phyloP scores from a whole-genome alignment of 2,113 vertebrate genomes.

The Pomatostomus ruficeps region DNA sequence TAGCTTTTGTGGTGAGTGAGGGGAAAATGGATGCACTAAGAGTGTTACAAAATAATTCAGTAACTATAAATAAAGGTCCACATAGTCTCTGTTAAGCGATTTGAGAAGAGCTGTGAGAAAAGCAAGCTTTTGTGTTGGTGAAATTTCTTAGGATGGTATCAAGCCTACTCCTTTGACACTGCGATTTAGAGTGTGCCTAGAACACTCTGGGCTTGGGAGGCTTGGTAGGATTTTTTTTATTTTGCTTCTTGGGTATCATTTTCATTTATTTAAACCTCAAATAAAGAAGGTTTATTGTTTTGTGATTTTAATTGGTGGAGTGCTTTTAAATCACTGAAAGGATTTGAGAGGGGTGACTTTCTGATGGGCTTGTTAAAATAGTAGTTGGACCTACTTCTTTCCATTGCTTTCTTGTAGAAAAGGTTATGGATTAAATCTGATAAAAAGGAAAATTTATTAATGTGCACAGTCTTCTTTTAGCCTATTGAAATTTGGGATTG shows the following conservation, averaged over 20 bases:
- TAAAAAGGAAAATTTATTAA: not conserved
- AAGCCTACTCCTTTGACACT: conserved; percentile 14
- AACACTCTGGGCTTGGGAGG: not conserved
- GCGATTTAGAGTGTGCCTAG: not conserved
- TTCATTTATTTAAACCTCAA: not conserved
- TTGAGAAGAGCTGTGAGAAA: not conserved
- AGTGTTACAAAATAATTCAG: not conserved
- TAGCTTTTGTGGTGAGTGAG: not conserved
- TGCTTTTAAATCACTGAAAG: not conserved
- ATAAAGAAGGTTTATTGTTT: not conserved
- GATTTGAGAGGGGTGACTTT: not conserved
- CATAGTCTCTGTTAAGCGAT: not conserved
- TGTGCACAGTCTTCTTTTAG: not conserved
- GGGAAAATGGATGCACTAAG: not conserved
- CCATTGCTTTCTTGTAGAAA: not conserved
- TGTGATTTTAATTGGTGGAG: not conserved
- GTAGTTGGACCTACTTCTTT: not conserved
- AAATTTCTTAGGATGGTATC: not conserved
- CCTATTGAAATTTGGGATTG: not conserved
- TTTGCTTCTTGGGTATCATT: not conserved
- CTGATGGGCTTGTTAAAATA: not conserved
- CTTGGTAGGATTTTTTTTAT: not conserved
- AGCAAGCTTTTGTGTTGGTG: not conserved
- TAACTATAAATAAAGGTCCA: conserved; percentile 3
- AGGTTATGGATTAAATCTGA: not conserved